Base-by-base conservation (phyloP, 1,140 invertebrate species). In the Drosophila obscura region DNA sequence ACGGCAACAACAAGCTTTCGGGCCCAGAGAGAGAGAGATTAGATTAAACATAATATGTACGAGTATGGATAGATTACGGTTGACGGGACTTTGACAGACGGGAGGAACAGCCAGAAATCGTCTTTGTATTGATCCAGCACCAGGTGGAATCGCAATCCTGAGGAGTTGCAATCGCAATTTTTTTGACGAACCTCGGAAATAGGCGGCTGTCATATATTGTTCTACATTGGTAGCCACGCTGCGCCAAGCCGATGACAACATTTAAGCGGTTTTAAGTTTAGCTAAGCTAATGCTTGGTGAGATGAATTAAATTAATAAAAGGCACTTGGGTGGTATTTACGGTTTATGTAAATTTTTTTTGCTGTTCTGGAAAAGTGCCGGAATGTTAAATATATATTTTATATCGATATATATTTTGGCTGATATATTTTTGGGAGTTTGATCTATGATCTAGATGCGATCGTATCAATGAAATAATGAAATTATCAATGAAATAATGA, bases 121-220 rank as follows among this genome's bases (percentile, higher is more conserved):
- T 57, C 73, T 77, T 49, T 58, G 68, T 41, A 68, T 56, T 46
- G 58, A 66, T 74, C 83, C 82, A 46, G 58, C 57, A 82, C 79
- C 75, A 79, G 73, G 44, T 24, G 62, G 43, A 63, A 49, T 53
- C 28, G 64, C 50, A 50, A 44, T 61, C 49, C 44, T 72, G 64
- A 57, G 15, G 35, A 39, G 11, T 39, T 39, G 35, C 35, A 39
- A 39, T 39, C 35, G 35, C 35, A 39, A 39, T 39, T 39, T 39
- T 11, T 63, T 80, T 52, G 83, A 88, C 79, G 67, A 88, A 88
- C 83, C 83, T 88, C 83, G 84, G 61, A 89, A 88, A n/a, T 88
- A 88, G 44, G 73, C 73, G 15, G 83, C 69, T 35, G 83, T 80
- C 45, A 89, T 19, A 19, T 19, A 60, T 35, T 82, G 76, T 50